Evolutionary conservation across 2,888 invertebrate species (phyloP).

Genomic region (Apodemia zela): DNA sequence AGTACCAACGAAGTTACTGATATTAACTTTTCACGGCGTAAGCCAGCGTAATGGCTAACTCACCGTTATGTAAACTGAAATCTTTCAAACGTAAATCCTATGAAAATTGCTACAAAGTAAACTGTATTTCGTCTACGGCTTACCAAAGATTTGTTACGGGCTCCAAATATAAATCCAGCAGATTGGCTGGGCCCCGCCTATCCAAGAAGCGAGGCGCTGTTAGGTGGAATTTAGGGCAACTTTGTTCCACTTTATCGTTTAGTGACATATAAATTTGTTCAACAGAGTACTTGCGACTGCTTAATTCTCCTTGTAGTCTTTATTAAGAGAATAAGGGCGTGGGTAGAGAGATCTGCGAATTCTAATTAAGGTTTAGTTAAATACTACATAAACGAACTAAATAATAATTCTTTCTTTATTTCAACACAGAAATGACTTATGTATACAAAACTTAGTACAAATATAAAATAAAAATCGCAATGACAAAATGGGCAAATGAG

Average conservation of each 20-base stretch:
- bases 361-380: neutral
- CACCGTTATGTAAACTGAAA: conserved; percentile 12
- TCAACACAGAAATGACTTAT: no score
- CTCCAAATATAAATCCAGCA: conserved; percentile 38
- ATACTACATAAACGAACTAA: neutral
- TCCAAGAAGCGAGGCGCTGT: conserved; percentile 20
- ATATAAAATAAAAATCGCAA: no score
- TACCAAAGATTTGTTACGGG: conserved; percentile 39
- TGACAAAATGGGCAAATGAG: no score
- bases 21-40: conserved; percentile 2
- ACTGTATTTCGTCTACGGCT: conserved; percentile 38
- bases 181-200: conserved; percentile 25
- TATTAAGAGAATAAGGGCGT: conserved; percentile 5
- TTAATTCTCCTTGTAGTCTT: conserved; percentile 13
- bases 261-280: conserved; percentile 16
- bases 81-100: conserved; percentile 26
- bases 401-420: no score
- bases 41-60: neutral
- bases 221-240: conserved; percentile 25
- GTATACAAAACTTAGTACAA: no score
- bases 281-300: conserved; percentile 14
- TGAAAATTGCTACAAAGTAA: conserved; percentile 36
- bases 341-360: neutral
- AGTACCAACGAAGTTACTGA: neutral
- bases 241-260: conserved; percentile 29